Conservation (phyloP, 2,888 invertebrate genomes). For the Pterostichus niger region DNA sequence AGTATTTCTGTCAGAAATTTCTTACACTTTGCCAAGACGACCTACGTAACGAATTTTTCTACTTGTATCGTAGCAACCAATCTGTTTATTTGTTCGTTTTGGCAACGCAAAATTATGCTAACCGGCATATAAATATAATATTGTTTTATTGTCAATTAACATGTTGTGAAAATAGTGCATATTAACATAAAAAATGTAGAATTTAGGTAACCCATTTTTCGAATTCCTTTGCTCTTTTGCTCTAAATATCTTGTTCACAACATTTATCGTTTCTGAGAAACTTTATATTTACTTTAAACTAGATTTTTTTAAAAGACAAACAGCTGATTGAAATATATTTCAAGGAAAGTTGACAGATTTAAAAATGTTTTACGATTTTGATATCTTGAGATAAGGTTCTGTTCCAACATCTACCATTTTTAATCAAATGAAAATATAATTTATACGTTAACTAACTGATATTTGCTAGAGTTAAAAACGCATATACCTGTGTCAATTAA, state of each 20-base stretch:
- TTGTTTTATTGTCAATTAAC: neutral
- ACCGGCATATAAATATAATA: neutral
- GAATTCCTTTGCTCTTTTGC: too few species aligned
- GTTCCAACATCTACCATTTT: too few species aligned
- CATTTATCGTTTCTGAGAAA: neutral
- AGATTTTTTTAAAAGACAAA: neutral
- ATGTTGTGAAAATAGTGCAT: neutral
- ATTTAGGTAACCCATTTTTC: neutral
- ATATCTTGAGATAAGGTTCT: neutral
- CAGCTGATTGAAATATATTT: neutral
- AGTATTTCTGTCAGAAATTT: constrained; percentile 52
- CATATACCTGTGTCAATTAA: too few species aligned
- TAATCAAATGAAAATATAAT: too few species aligned
- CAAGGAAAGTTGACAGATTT: neutral
- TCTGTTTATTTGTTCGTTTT: constrained; percentile 1
- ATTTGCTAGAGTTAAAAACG: too few species aligned
- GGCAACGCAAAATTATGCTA: neutral
- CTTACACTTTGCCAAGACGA: constrained; percentile 21
- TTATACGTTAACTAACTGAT: too few species aligned
- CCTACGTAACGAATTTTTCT: constrained; percentile 53
- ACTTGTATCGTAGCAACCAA: constrained; percentile 49
- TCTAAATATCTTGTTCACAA: neutral
- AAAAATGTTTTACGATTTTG: neutral
- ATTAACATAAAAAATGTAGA: neutral
- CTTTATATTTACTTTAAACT: neutral